Evolutionary conservation across 2,888 invertebrate species (phyloP), one percentile per base, ranked within the genome.

Genomic region (Melanchra persicariae): DNA sequence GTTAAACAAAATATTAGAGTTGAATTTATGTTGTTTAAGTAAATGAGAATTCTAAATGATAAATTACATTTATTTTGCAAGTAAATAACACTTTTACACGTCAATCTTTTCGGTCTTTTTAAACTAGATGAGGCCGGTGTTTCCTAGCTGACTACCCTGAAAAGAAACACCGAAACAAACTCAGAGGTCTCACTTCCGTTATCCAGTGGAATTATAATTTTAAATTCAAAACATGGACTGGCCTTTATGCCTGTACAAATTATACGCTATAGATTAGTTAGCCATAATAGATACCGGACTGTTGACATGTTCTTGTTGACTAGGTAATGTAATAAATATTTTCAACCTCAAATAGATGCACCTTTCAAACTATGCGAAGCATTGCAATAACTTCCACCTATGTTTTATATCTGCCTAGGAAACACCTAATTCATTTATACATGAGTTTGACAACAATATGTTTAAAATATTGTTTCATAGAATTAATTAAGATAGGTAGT

Each of bases 171-270:
- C n/a, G n/a, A n/a, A n/a, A n/a, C n/a, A n/a, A n/a, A n/a, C n/a
- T n/a, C n/a, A n/a, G n/a, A n/a, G n/a, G n/a, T n/a, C n/a, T n/a
- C n/a, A 62, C 45, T 49, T 70, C 55, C 54, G 58, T 52, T 68
- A 57, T 2, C 40, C 34, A 67, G 24, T 49, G 47, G 26, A 60
- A 58, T 51, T 57, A 60, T 7, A 63, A 54, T 77, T 55, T 47
- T 61, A 24, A 7, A 82, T 78, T 83, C 75, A 66, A 76, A 51
- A 64, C 51, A 65, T 62, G 34, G 17, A 43, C 9, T 52, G 62
- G 65, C 55, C 69, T 65, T 64, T 69, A 71, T 66, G 73, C 57
- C 52, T 63, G 19, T 12, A 64, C 55, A 57, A 73, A 65, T 74
- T 60, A 51, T 64, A 57, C 49, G 45, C 58, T 58, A 70, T 55